A percentile compares a stretch with the other conserved stretches of the same genome.
Evolutionary conservation across 2,797 vertebrate genomes (phyloP).

Genomic region (Adelosebastes latens): DNA sequence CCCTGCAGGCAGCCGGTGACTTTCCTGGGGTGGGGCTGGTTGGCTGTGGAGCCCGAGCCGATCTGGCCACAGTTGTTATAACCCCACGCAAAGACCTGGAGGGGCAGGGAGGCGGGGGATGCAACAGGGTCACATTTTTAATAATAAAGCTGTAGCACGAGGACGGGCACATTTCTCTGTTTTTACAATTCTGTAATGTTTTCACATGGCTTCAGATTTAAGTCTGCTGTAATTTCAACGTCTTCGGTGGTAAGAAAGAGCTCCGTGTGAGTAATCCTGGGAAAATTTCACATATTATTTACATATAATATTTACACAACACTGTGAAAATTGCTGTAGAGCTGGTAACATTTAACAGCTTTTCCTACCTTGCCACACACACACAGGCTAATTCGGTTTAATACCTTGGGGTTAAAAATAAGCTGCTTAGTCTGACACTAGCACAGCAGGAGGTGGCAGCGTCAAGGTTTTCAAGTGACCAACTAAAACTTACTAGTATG

Average conservation of each 20-base stretch:
- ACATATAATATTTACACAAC: background rate
- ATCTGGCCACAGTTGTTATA: constrained; percentile 97
- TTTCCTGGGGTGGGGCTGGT: constrained; percentile 90
- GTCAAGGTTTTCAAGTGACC: background rate
- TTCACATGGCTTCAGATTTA: background rate
- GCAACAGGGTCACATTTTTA: background rate
- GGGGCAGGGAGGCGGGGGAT: background rate
- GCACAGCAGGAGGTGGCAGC: background rate
- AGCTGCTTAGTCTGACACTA: constrained; percentile 36
- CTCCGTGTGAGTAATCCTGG: background rate
- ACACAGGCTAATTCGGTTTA: constrained; percentile 25
- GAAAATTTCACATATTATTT: background rate
- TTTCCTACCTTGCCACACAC: background rate
- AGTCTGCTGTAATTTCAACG: background rate
- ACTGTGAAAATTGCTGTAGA: background rate
- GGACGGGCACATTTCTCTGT: background rate
- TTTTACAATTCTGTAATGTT: background rate
- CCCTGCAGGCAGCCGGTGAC: constrained; percentile 89
- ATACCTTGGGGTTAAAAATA: constrained; percentile 28
- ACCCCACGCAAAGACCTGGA: constrained; percentile 94
- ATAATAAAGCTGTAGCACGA: background rate
- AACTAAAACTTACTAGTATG: background rate
- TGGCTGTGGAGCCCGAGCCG: constrained; percentile 93
- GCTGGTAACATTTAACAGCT: background rate
- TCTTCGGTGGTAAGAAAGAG: background rate